Conservation (phyloP, 2,113 vertebrate genomes). For the Sclerurus mexicanus region DNA sequence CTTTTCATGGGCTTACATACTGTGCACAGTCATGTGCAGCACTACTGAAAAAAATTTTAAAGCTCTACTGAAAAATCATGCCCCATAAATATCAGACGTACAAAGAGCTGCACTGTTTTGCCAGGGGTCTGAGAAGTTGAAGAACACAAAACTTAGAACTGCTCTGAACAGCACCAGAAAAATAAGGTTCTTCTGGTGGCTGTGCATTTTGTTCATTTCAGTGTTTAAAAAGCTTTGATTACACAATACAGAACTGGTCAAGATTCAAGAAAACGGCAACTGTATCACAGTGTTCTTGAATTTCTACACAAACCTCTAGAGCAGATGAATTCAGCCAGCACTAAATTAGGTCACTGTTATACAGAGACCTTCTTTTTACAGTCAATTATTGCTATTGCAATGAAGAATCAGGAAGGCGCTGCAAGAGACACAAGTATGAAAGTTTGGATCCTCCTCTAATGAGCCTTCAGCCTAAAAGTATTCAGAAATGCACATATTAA, state of each 20-base stretch:
- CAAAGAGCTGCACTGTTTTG: neutral
- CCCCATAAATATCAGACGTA: neutral
- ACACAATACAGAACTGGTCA: neutral
- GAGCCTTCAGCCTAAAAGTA: neutral
- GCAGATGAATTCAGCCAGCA: neutral
- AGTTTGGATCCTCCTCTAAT: neutral
- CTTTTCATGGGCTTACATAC: neutral
- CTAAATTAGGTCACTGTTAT: neutral
- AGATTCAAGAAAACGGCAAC: neutral
- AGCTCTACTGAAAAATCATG: neutral
- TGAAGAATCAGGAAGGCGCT: neutral
- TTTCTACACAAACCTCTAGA: neutral
- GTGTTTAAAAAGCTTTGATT: neutral
- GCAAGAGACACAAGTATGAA: neutral
- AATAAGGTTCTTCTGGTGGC: neutral
- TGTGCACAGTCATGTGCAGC: neutral
- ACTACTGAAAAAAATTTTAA: neutral
- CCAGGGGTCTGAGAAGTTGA: neutral
- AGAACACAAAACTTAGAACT: neutral
- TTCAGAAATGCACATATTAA: neutral
- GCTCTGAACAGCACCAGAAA: neutral
- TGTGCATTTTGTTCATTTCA: neutral
- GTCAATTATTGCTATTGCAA: neutral
- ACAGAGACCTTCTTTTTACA: neutral
- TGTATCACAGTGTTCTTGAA: neutral